phyloP scores from a whole-genome alignment of 2,888 invertebrate species.

The Microctonus aethiopoides region DNA sequence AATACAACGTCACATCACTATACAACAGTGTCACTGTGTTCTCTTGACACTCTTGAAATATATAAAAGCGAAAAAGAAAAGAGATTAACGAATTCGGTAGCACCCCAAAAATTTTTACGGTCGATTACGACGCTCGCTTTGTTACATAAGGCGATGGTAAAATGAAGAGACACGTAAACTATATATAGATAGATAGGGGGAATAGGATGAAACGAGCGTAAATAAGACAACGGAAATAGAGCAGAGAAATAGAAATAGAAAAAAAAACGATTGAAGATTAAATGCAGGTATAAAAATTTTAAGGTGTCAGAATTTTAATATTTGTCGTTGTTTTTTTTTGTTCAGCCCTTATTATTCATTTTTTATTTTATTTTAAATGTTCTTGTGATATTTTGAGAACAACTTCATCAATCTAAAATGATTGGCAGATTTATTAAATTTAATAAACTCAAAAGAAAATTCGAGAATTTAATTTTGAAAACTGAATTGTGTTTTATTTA shows the following conservation, averaged over 20 bases:
- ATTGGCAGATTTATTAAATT: constrained; percentile 6
- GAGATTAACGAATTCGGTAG: constrained; percentile 56
- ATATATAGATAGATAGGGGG: constrained; percentile 10
- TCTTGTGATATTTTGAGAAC: background rate
- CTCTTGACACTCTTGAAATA: constrained; percentile 8
- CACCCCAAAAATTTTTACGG: constrained; percentile 55
- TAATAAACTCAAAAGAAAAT: constrained; percentile 5
- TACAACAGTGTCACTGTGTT: background rate
- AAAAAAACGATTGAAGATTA: constrained; percentile 36
- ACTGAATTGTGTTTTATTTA: constrained; percentile 21
- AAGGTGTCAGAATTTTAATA: constrained; percentile 42
- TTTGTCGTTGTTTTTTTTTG: constrained; percentile 10
- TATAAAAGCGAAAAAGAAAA: constrained; percentile 45
- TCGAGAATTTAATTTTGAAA: constrained; percentile 23
- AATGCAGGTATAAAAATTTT: constrained; percentile 34
- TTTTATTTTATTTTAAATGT: constrained; percentile 17
- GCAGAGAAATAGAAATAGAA: constrained; percentile 26
- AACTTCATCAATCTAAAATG: too few species aligned
- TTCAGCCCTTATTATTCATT: constrained; percentile 22
- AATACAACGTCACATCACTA: background rate
- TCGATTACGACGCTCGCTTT: constrained; percentile 48
- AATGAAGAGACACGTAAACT: constrained; percentile 13
- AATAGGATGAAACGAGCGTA: constrained; percentile 40
- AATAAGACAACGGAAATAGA: constrained; percentile 49
- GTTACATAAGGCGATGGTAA: constrained; percentile 13